Conservation (phyloP, 2,888 invertebrate genomes). For the Tetheella fluctuosa region DNA sequence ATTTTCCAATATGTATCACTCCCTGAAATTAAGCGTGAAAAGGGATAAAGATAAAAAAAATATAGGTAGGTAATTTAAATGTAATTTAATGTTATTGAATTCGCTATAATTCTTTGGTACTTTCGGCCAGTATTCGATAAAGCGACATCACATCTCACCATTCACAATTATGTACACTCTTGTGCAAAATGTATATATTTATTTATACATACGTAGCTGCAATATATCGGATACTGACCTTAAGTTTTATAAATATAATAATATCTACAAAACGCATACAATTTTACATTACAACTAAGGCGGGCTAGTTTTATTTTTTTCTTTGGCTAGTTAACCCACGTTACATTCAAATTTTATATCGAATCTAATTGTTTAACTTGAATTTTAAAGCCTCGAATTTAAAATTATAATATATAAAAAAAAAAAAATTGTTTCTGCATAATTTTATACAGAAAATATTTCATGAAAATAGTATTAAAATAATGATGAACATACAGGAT, state of each 20-base stretch:
- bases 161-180: neutral
- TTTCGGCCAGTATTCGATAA: conserved; percentile 45
- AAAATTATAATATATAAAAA: neutral
- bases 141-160: conserved; percentile 17
- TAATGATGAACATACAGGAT: too few relatives aligned
- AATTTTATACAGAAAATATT: too few relatives aligned
- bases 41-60: conserved; percentile 10
- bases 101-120: conserved; percentile 61
- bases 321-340: conserved; percentile 50
- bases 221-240: conserved; percentile 28
- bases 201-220: neutral
- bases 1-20: too few relatives aligned
- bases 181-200: neutral
- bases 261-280: conserved; percentile 18
- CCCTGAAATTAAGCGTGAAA: too few relatives aligned
- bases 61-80: conserved; percentile 12
- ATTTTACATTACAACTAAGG: conserved; percentile 28
- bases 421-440: too few relatives aligned
- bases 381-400: neutral
- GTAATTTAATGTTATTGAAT: conserved; percentile 41
- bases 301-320: conserved; percentile 39
- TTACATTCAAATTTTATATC: conserved; percentile 10
- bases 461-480: too few relatives aligned
- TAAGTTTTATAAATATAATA: conserved; percentile 22
- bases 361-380: neutral